Evolutionary conservation across 1,140 invertebrate genomes (phyloP), one percentile per base, ranked within the genome.

Genomic region (Tetramorium simillimum): DNA sequence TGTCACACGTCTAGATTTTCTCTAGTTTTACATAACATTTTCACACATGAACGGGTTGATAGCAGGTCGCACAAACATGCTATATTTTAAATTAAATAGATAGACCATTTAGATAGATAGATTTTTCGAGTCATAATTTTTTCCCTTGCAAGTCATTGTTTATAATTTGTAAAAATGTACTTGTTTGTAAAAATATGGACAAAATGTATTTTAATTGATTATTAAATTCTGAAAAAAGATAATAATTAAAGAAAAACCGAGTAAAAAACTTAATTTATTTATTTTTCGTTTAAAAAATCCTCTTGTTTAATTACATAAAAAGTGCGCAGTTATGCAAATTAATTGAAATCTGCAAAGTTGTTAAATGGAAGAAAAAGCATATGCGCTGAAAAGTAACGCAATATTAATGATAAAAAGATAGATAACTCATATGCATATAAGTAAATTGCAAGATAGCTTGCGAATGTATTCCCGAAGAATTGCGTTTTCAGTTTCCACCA

Each of bases 351-450:
- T 21, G 2, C 7, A 10, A 80, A 80, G n/a, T 14, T 2, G 33
- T 51, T 33, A 56, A 49, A 16, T 14, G 10, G 21, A 67, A 80
- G 33, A 40, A 53, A 53, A 53, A 53, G 6, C 37, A 18, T 7
- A 53, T 67, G 43, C 18, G 43, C 18, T 65, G 46, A n/a, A 28
- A 70, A 56, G 40, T 40, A 37, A 37, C 12, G 14, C 16, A 67
- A 40, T 80, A 53, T 69, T 69, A 12, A 69, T 69, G n/a, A 81
- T 56, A n/a, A 77, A 56, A 56, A 65, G 40, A 37, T 73, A 24
- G 49, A 69, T 49, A 91, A 76, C 78, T 89, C 78, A 53, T 49
- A 84, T 75, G 46, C 33, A 33, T 33, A 4, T 91, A 88, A 91
- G 67, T 72, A 49, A 73, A 84, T 86, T 88, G 82, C 60, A 65